Evolutionary conservation across 2,888 invertebrate genomes (phyloP).

Genomic region (Dolomedes plantarius): DNA sequence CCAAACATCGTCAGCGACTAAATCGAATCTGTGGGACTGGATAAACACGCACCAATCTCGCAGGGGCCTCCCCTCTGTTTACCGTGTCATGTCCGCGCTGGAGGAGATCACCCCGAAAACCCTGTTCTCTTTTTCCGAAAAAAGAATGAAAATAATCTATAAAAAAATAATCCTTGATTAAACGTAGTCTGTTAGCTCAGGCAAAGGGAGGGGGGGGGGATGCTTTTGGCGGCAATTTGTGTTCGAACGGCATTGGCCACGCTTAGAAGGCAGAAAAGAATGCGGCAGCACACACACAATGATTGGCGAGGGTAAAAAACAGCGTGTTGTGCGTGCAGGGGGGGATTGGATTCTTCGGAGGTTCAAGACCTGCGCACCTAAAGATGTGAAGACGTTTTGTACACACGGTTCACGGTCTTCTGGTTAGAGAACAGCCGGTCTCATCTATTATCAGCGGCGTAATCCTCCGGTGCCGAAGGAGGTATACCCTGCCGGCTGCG

Average conservation of each 20-base stretch:
- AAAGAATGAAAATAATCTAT: neutral
- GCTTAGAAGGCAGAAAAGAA: neutral
- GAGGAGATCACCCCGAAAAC: slow-evolving; percentile 9
- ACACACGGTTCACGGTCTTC: neutral
- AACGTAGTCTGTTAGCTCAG: slow-evolving; percentile 9
- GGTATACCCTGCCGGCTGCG: slow-evolving; percentile 3
- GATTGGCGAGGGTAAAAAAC: neutral
- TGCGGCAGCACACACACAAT: slow-evolving; percentile 1
- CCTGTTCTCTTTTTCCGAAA: neutral
- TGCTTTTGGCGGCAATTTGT: neutral
- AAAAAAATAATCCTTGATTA: slow-evolving; percentile 9
- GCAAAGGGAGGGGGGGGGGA: neutral
- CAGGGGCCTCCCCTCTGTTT: neutral
- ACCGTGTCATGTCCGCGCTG: slow-evolving; percentile 9
- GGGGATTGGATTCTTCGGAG: neutral
- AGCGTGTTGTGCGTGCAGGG: neutral
- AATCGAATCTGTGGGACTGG: neutral
- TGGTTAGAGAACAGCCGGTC: neutral
- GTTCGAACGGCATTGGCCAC: slow-evolving; percentile 11
- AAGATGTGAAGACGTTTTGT: slow-evolving; percentile 16
- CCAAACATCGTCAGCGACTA: neutral
- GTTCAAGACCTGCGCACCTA: slow-evolving; percentile 10
- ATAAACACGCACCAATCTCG: neutral
- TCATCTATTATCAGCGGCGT: neutral
- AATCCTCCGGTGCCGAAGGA: slow-evolving; percentile 3